phyloP scores from a whole-genome alignment of 2,113 vertebrate species.

The Laterallus jamaicensis region DNA sequence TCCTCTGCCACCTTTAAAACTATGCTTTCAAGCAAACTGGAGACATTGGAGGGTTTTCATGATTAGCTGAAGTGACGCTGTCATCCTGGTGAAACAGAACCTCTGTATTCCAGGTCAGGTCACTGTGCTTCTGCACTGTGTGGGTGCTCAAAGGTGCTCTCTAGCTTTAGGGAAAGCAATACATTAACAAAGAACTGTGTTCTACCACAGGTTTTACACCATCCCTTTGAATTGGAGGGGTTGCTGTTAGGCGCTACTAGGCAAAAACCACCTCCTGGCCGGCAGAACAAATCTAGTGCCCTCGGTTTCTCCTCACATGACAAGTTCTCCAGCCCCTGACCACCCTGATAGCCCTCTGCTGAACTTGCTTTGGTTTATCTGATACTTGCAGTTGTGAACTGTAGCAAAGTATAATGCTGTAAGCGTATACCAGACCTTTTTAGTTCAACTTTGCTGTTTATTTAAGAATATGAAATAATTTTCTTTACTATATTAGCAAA shows the following conservation, averaged over 20 bases:
- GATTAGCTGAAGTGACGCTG: not conserved
- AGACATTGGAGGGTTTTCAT: not conserved
- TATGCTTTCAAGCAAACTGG: not conserved
- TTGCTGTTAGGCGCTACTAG: not conserved
- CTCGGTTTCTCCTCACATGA: no score
- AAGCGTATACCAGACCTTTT: not conserved
- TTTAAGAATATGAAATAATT: not conserved
- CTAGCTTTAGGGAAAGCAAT: not conserved
- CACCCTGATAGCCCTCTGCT: not conserved
- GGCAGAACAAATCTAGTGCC: not conserved
- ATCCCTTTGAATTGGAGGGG: accelerated
- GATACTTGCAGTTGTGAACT: not conserved
- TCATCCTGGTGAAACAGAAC: not conserved
- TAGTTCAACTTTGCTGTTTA: not conserved
- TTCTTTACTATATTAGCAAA: not conserved
- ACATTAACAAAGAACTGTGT: not conserved
- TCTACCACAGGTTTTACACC: not conserved
- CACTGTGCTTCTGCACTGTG: not conserved
- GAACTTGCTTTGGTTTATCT: no score
- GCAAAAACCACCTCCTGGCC: not conserved
- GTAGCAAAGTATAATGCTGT: not conserved
- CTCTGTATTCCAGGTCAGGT: not conserved
- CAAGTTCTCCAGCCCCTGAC: not conserved
- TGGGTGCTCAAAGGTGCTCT: not conserved
- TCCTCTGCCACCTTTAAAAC: not conserved